Base-by-base conservation (phyloP, 2,888 invertebrate genomes). In the Orthonychiurus folsomi region DNA sequence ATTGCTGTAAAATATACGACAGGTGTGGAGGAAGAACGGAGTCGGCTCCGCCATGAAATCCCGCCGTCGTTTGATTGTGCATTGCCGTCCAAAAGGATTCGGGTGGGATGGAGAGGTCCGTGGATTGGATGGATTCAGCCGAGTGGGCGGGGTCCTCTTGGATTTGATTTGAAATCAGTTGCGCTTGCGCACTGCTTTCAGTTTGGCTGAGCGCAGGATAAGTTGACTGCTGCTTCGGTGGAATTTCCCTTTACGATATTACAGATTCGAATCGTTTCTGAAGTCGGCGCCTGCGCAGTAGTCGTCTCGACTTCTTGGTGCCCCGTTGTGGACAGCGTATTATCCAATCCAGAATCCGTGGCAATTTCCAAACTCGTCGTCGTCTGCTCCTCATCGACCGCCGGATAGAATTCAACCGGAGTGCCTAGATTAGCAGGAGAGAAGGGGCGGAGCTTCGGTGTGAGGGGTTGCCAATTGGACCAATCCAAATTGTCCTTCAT, bases 1-100 rank as follows among this genome's bases (percentile, higher is more conserved):
- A 50, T 27, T 66, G 66, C 37, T 60, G 60, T 5, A 66, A 47
- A 61, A 66, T 66, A 56, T 66, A 66, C 18, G 63, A 63, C 12
- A 66, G 27, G 56, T 66, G 66, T 1, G 66, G 63, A n/a, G n/a
- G n/a, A n/a, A n/a, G n/a, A n/a, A n/a, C n/a, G n/a, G n/a, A n/a
- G n/a, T n/a, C n/a, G n/a, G n/a, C n/a, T n/a, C n/a, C n/a, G n/a
- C n/a, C n/a, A n/a, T n/a, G n/a, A n/a, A n/a, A n/a, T n/a, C n/a
- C n/a, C 1, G 66, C 63, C 3, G 64, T 47, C 2, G 59, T 64
- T 12, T 65, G 62, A 21, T 65, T 62, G 21, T 62, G 57, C 24
- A 62, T 56, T 3, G 60, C 62, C 26, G 63, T 48, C 64, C 64
- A 65, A 28, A 62, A 65, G 3, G 59, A 60, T 56, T 56, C 50